Percentiles rank a stretch among this genome's conserved stretches.
Evolutionary conservation across 1,140 invertebrate species (phyloP).

Genomic region (Kradibia gibbosae): DNA sequence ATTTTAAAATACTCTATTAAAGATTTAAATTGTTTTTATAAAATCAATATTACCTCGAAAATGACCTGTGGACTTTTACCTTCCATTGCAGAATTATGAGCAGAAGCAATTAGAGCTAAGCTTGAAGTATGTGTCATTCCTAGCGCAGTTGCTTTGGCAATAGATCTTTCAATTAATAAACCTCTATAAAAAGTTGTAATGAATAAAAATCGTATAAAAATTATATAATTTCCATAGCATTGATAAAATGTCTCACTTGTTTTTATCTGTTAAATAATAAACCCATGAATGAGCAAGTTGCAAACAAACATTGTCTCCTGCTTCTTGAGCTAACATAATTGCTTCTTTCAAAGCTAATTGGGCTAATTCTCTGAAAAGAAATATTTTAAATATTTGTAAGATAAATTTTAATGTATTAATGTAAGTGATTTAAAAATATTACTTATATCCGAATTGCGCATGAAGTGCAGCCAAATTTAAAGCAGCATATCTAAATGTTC

Average conservation of each 20-base stretch:
- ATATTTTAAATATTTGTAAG: constrained; percentile 36
- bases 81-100: constrained; percentile 68
- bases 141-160: constrained; percentile 68
- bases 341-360: constrained; percentile 86
- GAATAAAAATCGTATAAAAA: constrained; percentile 11
- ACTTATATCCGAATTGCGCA: constrained; percentile 89
- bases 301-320: constrained; percentile 87
- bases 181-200: constrained; percentile 56
- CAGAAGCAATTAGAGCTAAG: constrained; percentile 68
- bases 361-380: constrained; percentile 79
- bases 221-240: constrained; percentile 14
- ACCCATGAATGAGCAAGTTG: constrained; percentile 90
- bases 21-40: background rate
- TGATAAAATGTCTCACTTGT: constrained; percentile 61
- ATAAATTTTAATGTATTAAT: constrained; percentile 17
- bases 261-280: constrained; percentile 76
- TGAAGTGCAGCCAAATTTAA: constrained; percentile 91
- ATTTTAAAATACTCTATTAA: too few relatives aligned
- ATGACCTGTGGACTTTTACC: constrained; percentile 65
- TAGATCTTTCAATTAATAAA: constrained; percentile 68
- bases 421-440: constrained; percentile 59
- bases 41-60: constrained; percentile 63
- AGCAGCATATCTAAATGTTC: constrained; percentile 89
- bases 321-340: constrained; percentile 89
- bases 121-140: constrained; percentile 70